phyloP scores from a whole-genome alignment of 2,888 invertebrate species.

The Chloromyia formosa region DNA sequence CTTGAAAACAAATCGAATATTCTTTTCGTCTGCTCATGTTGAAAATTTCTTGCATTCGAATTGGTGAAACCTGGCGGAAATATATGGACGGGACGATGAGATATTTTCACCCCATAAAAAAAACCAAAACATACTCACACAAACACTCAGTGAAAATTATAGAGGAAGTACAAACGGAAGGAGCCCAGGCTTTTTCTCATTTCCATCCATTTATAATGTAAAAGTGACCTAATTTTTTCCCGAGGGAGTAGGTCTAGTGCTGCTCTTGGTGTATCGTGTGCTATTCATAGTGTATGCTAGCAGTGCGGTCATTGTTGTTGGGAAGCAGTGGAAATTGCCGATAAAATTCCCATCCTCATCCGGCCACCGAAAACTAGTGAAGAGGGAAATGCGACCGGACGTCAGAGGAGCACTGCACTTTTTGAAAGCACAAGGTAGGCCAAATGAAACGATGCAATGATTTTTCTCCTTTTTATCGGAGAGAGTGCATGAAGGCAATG shows the following conservation, averaged over 20 bases:
- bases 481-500: not conserved
- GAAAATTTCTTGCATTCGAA: no score
- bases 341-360: no score
- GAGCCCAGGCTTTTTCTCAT: constrained; percentile 33
- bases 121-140: not conserved
- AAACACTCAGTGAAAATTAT: constrained; percentile 28
- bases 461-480: not conserved
- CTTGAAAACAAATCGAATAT: no score
- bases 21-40: no score
- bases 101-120: no score
- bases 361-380: no score
- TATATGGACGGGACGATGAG: no score
- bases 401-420: not conserved
- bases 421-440: not conserved
- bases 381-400: no score
- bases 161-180: constrained; percentile 37
- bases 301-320: not conserved
- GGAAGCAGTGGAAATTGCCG: not conserved
- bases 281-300: not conserved
- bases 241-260: constrained; percentile 4
- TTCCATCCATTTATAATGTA: constrained; percentile 36
- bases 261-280: no score
- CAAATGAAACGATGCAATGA: not conserved
- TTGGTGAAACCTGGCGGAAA: no score
- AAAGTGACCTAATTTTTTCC: constrained; percentile 38